Evolutionary conservation across 2,113 vertebrate species (phyloP).

Genomic region (Conger conger): DNA sequence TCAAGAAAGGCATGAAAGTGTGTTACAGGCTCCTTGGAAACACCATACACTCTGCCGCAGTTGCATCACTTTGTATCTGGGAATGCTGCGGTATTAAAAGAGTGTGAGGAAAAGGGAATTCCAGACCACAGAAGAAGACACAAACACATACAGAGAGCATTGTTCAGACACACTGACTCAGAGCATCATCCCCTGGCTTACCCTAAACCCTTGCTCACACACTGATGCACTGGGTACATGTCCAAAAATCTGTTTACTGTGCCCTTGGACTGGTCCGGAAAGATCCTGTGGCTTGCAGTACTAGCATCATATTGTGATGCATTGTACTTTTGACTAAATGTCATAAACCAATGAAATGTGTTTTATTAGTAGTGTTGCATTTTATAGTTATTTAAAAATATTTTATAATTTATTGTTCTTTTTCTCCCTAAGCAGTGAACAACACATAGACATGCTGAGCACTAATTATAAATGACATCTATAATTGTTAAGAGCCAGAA

Average conservation of each 20-base stretch:
- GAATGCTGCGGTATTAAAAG: background rate
- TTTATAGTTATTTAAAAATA: no score
- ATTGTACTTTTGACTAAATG: background rate
- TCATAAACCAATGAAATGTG: background rate
- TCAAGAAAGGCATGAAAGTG: background rate
- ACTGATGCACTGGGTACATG: background rate
- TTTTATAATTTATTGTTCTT: background rate
- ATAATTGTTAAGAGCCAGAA: background rate
- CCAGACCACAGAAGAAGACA: background rate
- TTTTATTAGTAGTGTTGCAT: background rate
- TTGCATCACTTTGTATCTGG: background rate
- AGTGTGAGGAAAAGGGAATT: background rate
- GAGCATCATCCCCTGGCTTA: slow-evolving; percentile 2
- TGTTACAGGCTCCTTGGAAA: background rate
- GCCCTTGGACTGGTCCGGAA: background rate
- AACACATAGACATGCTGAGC: no score
- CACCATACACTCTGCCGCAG: background rate
- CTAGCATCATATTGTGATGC: background rate
- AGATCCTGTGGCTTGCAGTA: background rate
- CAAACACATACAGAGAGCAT: slow-evolving; percentile 20
- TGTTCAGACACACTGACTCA: slow-evolving; percentile 14
- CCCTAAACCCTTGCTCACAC: background rate
- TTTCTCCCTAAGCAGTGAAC: background rate
- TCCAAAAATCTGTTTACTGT: background rate
- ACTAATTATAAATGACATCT: background rate